Evolutionary conservation across 2,888 invertebrate genomes (phyloP), one percentile per base, ranked within the genome.

Genomic region (Hydrotaea diabolus): DNA sequence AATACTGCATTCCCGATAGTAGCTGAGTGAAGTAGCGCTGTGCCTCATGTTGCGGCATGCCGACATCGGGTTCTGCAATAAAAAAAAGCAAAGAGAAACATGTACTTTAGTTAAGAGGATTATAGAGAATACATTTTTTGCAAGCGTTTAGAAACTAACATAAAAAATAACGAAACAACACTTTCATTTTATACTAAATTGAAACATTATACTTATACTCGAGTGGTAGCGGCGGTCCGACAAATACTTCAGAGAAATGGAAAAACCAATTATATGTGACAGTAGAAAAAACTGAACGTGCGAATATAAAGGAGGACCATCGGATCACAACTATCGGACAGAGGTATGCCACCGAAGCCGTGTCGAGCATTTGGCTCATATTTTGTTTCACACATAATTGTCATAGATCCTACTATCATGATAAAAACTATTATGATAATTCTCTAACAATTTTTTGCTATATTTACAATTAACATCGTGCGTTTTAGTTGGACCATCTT

Each of bases 11-110:
- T 23, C 98, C 99, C 85, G 93, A 93, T 84, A 98, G 94, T 79
- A 99, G 93, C 92, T 99, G 98, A 85, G 94, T 94, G 93, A 98
- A 98, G 93, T 96, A 98, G 88, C 95, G 95, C 90, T 98, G 97
- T 59, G 98, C 98, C 89, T 95, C 94, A 85, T 92, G 93, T 80
- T 94, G 94, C 23, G 95, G 93, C 97, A 98, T 98, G 86, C 99
- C 99, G 87, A 96, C 93, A 93, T 99, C 99, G 57, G 99, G 99
- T 92, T 99, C 98, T 97, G 93, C 71, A 92, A 90, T 88, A 88
- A 76, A 87, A 86, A 79, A 79, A 11, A 77, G 72, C 21, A 85
- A 49, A 31, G 1, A 53, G 64, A 31, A 5, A 53, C 66, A 64
- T 46, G 11, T 31, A 55, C 43, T 46, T 64, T 79, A 77, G 72